phyloP scores from a whole-genome alignment of 2,888 invertebrate species.

The Perizoma flavofasciatum region DNA sequence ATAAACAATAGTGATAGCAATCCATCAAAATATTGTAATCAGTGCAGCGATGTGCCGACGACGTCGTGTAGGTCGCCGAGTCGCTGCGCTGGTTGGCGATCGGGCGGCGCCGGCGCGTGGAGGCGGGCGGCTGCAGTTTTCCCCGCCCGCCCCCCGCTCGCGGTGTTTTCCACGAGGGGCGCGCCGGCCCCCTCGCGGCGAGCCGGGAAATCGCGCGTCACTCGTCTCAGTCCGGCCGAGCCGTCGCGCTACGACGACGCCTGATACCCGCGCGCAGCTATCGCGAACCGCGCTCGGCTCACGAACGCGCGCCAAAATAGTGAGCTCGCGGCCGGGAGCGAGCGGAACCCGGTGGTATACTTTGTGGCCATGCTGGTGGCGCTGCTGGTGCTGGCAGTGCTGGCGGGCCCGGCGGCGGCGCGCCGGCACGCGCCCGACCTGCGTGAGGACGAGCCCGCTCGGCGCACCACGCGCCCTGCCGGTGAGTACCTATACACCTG shows the following conservation, averaged over 20 bases:
- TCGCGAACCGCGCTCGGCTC: constrained; percentile 61
- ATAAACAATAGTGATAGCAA: background rate
- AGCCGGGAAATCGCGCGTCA: constrained; percentile 78
- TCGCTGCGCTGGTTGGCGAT: constrained; percentile 35
- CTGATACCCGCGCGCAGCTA: constrained; percentile 61
- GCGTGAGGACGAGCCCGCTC: constrained; percentile 86
- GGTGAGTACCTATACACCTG: constrained; percentile 79
- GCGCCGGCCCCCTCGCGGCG: constrained; percentile 73
- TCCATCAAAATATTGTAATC: constrained; percentile 31
- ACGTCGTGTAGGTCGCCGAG: constrained; percentile 22
- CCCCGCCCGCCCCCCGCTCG: constrained; percentile 74
- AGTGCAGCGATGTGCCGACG: constrained; percentile 27
- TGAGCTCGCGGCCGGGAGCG: constrained; percentile 77
- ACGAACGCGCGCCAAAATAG: constrained; percentile 73
- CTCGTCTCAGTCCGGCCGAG: constrained; percentile 77
- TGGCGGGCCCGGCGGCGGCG: constrained; percentile 58
- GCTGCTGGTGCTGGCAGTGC: constrained; percentile 68
- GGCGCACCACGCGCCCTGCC: constrained; percentile 86
- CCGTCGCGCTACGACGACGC: constrained; percentile 77
- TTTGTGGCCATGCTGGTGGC: constrained; percentile 71
- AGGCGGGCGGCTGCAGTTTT: constrained; percentile 70
- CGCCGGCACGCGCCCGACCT: constrained; percentile 86
- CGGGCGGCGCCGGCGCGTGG: constrained; percentile 48
- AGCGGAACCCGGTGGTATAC: constrained; percentile 55
- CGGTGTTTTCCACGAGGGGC: constrained; percentile 79